Conservation (phyloP, 2,113 vertebrate genomes). For the Cervus canadensis region DNA sequence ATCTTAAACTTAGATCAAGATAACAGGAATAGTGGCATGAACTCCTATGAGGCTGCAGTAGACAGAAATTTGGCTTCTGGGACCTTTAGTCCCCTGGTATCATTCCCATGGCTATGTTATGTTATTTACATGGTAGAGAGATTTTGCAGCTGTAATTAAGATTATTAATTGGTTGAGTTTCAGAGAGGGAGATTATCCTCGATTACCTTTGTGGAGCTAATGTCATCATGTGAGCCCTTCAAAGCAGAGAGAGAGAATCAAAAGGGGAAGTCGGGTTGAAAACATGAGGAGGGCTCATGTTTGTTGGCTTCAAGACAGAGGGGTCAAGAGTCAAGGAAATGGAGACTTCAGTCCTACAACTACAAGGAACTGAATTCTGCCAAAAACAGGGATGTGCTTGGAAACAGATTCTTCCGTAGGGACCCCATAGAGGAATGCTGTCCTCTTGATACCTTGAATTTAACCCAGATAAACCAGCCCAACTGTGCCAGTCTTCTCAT, state of each 20-base stretch:
- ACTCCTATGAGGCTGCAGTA: not conserved
- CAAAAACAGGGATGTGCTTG: not conserved
- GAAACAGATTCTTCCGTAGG: not conserved
- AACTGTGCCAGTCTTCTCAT: not conserved
- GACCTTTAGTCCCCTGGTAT: not conserved
- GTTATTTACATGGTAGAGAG: not conserved
- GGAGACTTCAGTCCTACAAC: not conserved
- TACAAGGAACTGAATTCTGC: not conserved
- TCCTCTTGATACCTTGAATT: not conserved
- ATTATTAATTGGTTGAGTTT: not conserved
- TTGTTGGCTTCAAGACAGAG: not conserved
- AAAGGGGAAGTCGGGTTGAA: not conserved
- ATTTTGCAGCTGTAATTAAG: not conserved
- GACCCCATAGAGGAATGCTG: not conserved
- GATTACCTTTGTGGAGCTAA: not conserved
- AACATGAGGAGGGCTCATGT: not conserved
- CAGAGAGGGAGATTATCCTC: not conserved
- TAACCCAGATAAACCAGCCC: not conserved
- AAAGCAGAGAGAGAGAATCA: not conserved
- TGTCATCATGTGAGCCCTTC: not conserved
- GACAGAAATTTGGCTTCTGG: not conserved
- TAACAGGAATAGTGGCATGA: not conserved
- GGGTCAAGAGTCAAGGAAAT: not conserved
- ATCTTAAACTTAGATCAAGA: not conserved
- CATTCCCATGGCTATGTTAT: not conserved